Evolutionary conservation across 2,113 vertebrate genomes (phyloP), one percentile per base, ranked within the genome.

Genomic region (Cygnus buccinator): DNA sequence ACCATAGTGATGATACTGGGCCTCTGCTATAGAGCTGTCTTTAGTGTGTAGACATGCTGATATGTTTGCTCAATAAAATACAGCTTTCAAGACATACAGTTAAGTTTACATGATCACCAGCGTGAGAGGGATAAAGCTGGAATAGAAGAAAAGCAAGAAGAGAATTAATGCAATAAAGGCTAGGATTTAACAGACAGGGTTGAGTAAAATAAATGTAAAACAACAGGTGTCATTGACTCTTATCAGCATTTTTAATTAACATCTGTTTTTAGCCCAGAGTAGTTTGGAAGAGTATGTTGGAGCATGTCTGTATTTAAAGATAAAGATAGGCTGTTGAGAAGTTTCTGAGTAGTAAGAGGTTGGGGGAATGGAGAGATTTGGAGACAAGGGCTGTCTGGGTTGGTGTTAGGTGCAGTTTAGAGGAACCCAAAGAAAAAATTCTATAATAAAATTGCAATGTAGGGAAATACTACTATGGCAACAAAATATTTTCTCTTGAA

Each of bases 231-330:
- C 89, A 31, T 68, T 94, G 67, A 44, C 83, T 96, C 82, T 97
- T 97, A 97, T 97, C 95, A 94, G 76, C 89, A 93, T 97, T 96
- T 97, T 96, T 96, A 98, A 97, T 98, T 97, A 97, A 94, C 94
- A 96, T 97, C 96, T 97, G 91, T 59, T 97, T 97, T 97, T 93
- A 95, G 97, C 94, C 82, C 44, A 80, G 91, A 97, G 94, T 97
- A 91, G 84, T 97, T 97, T 93, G 93, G 91, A 96, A 80, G 75
- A 93, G 84, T 87, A 68, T 79, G 82, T 48, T 93, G 68, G 74
- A 93, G 73, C 83, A 57, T 93, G 94, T 84, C 96, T 98, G 95
- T 97, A 50, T 97, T 95, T 85, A 83, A 93, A 97, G 96, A 97
- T 97, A 97, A 97, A 97, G 70, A 73, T 72, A 80, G 26, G 41